phyloP scores from a whole-genome alignment of 2,797 vertebrate species.

The Petrocephalus schoutedeni region DNA sequence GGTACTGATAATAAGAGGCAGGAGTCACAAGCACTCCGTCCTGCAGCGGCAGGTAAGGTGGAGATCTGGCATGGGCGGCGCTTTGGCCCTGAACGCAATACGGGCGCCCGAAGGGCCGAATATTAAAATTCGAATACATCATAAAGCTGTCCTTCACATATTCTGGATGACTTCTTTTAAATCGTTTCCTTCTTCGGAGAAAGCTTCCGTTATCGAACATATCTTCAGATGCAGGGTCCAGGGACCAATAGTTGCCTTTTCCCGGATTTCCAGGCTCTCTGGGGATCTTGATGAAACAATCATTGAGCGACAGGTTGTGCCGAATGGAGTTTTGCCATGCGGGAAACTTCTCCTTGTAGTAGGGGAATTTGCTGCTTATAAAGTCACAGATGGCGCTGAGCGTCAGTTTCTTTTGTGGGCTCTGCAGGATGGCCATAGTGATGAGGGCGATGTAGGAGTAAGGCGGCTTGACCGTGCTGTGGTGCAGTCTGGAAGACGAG shows the following conservation, averaged over 20 bases:
- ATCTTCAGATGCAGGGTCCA: conserved; percentile 82
- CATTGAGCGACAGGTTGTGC: conserved; percentile 77
- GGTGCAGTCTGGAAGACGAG: conserved; percentile 42
- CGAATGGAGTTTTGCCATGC: conserved; percentile 83
- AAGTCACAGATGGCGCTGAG: conserved; percentile 86
- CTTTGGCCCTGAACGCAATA: conserved; percentile 53
- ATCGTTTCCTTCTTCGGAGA: conserved; percentile 78
- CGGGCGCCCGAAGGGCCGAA: conserved; percentile 52
- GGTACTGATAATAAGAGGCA: conserved; percentile 46
- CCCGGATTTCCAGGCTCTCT: conserved; percentile 81
- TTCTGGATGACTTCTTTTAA: conserved; percentile 70
- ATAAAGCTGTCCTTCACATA: conserved; percentile 55
- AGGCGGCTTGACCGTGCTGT: conserved; percentile 70
- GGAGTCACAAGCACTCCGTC: conserved; percentile 48
- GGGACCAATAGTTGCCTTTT: conserved; percentile 84
- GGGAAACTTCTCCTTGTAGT: conserved; percentile 80
- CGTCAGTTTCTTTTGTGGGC: conserved; percentile 77
- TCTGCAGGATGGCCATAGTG: conserved; percentile 88
- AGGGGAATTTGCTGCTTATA: conserved; percentile 84
- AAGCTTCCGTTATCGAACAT: conserved; percentile 93
- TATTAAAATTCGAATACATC: conserved; percentile 55
- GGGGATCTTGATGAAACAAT: conserved; percentile 78
- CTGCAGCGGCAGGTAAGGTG: conserved; percentile 50
- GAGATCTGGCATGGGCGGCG: conserved; percentile 42
- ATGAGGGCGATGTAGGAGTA: conserved; percentile 90